Conservation (phyloP, 2,888 invertebrate species). For the Formica aserva region DNA sequence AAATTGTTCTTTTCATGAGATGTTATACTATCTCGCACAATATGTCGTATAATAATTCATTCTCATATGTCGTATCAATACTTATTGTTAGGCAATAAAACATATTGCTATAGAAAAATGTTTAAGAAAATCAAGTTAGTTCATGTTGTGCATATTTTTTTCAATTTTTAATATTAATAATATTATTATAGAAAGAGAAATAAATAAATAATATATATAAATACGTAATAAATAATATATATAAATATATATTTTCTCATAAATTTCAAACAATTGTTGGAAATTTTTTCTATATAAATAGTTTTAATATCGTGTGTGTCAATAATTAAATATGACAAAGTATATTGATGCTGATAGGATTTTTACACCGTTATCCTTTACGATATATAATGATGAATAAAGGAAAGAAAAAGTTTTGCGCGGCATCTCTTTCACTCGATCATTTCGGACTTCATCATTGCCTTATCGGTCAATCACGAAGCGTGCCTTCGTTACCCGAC, state of each 20-base stretch:
- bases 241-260: not conserved
- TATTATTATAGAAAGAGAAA: not conserved
- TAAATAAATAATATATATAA: not conserved
- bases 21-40: not conserved
- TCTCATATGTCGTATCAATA: too few species aligned
- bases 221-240: not conserved
- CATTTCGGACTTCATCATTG: constrained; percentile 62
- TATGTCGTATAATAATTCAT: not conserved
- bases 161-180: not conserved
- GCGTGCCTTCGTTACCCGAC: constrained; percentile 64
- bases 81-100: not conserved
- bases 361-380: not conserved
- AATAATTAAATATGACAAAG: not conserved
- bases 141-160: not conserved
- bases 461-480: constrained; percentile 67
- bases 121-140: not conserved
- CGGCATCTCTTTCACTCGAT: constrained; percentile 39
- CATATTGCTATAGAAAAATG: not conserved
- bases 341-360: not conserved
- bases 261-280: not conserved
- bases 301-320: not conserved
- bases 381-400: constrained; percentile 5
- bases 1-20: not conserved
- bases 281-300: not conserved
- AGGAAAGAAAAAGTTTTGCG: constrained; percentile 5